A percentile compares a stretch with the other conserved stretches of the same genome.
phyloP scores from a whole-genome alignment of 2,888 invertebrate species.

The Hydroisotoma schaefferi region DNA sequence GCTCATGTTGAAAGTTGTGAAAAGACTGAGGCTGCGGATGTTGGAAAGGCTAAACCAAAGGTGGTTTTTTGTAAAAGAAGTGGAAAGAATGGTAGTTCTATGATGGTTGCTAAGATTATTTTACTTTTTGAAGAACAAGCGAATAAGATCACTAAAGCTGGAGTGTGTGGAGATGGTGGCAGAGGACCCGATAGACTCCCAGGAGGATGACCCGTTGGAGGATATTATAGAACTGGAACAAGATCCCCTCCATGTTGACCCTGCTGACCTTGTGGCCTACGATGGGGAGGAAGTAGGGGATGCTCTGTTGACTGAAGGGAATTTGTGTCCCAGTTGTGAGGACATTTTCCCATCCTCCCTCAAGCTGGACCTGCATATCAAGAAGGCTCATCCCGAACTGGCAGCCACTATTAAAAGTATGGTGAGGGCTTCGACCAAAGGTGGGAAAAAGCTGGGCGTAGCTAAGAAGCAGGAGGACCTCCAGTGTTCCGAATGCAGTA shows the following conservation, averaged over 20 bases:
- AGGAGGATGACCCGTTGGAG: background rate
- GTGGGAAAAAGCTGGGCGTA: no score
- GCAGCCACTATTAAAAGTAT: background rate
- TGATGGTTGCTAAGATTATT: background rate
- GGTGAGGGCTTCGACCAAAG: no score
- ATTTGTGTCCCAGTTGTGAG: constrained; percentile 51
- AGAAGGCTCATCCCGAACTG: constrained; percentile 45
- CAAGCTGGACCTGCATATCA: constrained; percentile 47
- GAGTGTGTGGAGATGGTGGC: background rate
- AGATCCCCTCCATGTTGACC: background rate
- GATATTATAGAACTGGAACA: background rate
- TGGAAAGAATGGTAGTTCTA: no score
- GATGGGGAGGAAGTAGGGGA: constrained; percentile 56
- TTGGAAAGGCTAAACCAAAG: no score
- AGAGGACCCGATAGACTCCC: background rate
- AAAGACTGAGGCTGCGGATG: background rate
- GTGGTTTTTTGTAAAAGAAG: no score
- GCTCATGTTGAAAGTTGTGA: constrained; percentile 61
- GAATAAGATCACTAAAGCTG: background rate
- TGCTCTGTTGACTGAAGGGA: constrained; percentile 50
- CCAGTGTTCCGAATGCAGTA: constrained; percentile 65
- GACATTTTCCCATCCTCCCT: constrained; percentile 48
- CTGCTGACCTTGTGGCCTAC: constrained; percentile 56
- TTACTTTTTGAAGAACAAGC: background rate
- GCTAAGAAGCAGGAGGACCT: constrained; percentile 51